phyloP scores from a whole-genome alignment of 2,113 vertebrate species.

The Rhabdomys dilectus region DNA sequence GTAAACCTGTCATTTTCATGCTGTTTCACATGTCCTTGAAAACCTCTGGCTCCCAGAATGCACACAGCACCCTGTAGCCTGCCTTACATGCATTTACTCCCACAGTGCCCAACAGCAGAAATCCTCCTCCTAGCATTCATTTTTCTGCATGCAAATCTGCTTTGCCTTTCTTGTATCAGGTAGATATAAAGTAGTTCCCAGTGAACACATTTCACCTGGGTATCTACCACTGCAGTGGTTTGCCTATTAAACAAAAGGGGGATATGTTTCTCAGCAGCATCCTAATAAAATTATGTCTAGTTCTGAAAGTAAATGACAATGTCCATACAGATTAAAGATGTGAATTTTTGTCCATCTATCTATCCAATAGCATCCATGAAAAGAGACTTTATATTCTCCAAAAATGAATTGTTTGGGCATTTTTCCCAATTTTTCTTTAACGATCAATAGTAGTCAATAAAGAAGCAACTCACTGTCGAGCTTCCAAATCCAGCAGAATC shows the following conservation, averaged over 20 bases:
- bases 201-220: not conserved
- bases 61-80: not conserved
- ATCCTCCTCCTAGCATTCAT: not conserved
- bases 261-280: not conserved
- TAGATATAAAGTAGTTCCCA: not conserved
- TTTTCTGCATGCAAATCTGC: not conserved
- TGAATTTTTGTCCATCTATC: not conserved
- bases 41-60: not conserved
- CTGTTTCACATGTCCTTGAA: not conserved
- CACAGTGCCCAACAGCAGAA: not conserved
- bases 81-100: not conserved
- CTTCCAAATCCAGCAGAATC: not conserved
- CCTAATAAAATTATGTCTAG: not conserved
- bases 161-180: not conserved
- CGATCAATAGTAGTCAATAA: not conserved
- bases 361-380: not conserved
- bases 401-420: not conserved
- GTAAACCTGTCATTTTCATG: not conserved
- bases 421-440: conserved; percentile 17
- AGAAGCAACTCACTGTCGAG: not conserved
- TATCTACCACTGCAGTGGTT: not conserved
- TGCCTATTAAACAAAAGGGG: not conserved
- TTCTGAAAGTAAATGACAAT: not conserved
- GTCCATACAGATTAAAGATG: not conserved
- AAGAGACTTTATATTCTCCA: not conserved